Percentiles rank a stretch among this genome's conserved stretches.
Conservation (phyloP, 2,113 vertebrate species). For the Oncorhynchus clarkii region DNA sequence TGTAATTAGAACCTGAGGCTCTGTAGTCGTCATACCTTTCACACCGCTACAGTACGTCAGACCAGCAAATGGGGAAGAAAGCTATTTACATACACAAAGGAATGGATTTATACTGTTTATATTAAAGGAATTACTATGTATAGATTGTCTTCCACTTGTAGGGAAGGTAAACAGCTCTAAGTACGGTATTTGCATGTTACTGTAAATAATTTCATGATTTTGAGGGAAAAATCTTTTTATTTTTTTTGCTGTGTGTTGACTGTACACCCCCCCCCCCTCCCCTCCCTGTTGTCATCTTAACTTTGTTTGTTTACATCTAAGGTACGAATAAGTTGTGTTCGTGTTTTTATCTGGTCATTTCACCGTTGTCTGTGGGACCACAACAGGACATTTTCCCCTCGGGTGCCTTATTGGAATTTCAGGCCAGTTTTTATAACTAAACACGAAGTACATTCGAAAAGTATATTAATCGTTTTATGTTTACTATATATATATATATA, state of each 20-base stretch:
- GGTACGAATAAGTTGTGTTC: background rate
- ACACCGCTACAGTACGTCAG: constrained; percentile 16
- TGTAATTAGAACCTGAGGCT: constrained; percentile 5
- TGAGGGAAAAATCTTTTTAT: no score
- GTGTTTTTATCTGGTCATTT: background rate
- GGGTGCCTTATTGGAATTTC: constrained; percentile 2
- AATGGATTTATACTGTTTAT: constrained; percentile 78
- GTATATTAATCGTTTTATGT: background rate
- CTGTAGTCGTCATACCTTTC: constrained; percentile 23
- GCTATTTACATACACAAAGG: constrained; percentile 63
- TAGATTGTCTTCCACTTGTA: constrained; percentile 63
- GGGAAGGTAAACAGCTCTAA: background rate
- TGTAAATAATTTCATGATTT: constrained; percentile 51
- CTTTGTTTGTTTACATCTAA: constrained; percentile 14
- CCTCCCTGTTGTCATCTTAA: background rate
- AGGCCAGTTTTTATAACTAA: constrained; percentile 19
- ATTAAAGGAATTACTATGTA: constrained; percentile 52
- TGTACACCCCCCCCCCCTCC: background rate
- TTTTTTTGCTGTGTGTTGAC: constrained; percentile 15
- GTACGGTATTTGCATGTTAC: constrained; percentile 61
- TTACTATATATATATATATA: background rate
- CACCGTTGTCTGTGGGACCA: constrained; percentile 33
- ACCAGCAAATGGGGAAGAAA: constrained; percentile 34
- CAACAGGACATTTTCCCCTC: constrained; percentile 13
- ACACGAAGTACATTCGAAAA: constrained; percentile 10